These are phyloP conservation scores for Ondatra zibethicus DNA, from an alignment of 2,113 vertebrate genomes.

Conservation along the genomic window DNA sequence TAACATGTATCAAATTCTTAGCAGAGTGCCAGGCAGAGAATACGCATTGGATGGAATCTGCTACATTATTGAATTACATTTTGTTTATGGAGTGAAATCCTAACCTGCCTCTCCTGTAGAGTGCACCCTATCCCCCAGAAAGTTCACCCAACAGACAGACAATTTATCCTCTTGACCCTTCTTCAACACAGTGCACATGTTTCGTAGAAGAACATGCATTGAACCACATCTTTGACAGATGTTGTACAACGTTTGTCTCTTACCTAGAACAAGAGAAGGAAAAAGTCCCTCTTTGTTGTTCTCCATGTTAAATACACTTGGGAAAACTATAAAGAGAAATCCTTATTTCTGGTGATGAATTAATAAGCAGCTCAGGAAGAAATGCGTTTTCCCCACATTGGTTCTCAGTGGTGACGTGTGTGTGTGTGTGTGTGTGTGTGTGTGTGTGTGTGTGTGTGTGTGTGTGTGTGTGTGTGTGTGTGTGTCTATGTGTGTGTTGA, in stretches of 20 bases:
- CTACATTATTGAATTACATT: conserved; percentile 20
- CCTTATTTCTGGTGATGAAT: neutral
- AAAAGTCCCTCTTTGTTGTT: neutral
- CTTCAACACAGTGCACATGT: neutral
- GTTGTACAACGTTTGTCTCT: neutral
- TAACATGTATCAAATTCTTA: conserved; percentile 8
- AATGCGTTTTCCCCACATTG: neutral
- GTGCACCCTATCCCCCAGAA: neutral
- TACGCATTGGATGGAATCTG: neutral
- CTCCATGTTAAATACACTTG: neutral
- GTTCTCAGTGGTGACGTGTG: neutral
- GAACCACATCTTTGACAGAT: neutral
- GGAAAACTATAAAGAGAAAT: conserved; percentile 26
- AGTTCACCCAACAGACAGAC: neutral
- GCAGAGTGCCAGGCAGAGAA: neutral
- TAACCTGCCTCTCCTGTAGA: neutral
- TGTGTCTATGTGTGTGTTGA: neutral
- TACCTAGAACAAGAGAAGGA: neutral
- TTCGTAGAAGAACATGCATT: neutral
- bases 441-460: neutral
- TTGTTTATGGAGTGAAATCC: conserved; percentile 13
- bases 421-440: neutral
- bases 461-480: neutral
- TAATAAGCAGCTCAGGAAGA: neutral
- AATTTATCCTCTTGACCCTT: neutral